Evolutionary conservation across 2,888 invertebrate genomes (phyloP).

Genomic region (Hetaerina titia): DNA sequence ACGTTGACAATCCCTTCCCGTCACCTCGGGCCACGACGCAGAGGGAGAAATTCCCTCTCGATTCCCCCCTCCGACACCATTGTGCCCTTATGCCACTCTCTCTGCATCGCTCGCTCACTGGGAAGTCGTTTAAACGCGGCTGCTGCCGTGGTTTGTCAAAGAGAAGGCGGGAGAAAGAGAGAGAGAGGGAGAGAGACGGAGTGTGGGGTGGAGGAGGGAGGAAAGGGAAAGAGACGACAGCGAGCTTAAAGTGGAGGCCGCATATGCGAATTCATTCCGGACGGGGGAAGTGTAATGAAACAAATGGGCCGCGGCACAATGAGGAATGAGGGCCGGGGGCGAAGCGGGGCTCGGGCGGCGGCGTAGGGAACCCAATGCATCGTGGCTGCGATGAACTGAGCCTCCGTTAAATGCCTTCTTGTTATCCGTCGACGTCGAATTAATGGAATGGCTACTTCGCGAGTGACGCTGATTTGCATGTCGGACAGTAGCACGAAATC

Average conservation of each 20-base stretch:
- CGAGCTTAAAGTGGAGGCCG: background rate
- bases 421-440: background rate
- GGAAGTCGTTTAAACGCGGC: constrained; percentile 12
- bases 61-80: background rate
- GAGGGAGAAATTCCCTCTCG: background rate
- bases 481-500: background rate
- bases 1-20: background rate
- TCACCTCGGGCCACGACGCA: background rate
- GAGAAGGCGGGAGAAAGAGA: too few species aligned
- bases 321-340: background rate
- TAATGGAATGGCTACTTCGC: background rate
- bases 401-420: background rate
- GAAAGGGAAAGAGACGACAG: background rate
- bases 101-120: background rate
- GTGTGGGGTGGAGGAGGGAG: background rate
- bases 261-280: constrained; percentile 29
- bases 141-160: constrained; percentile 35
- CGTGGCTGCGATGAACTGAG: background rate
- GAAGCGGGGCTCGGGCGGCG: background rate
- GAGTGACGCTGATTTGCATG: background rate
- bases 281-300: background rate
- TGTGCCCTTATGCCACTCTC: constrained; percentile 26
- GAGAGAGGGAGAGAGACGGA: too few species aligned
- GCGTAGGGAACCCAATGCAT: background rate
- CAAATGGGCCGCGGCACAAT: constrained; percentile 18